Conservation (phyloP, 1,140 invertebrate species). For the Drosophila hydei region DNA sequence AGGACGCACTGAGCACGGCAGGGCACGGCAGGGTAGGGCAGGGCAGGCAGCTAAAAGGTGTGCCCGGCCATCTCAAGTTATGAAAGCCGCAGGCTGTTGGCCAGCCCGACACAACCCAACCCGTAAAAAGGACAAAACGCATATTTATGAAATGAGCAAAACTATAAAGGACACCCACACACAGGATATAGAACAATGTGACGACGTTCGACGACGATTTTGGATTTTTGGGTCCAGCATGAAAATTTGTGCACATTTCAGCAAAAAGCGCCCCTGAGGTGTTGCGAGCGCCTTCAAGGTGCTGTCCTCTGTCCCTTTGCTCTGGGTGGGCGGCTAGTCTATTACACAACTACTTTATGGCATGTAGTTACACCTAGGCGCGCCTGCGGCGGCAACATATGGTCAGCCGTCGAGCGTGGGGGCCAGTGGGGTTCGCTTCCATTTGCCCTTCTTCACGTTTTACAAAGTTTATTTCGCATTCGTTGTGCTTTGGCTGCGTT, state of each 20-base stretch:
- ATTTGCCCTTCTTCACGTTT: slow-evolving; percentile 52
- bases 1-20: background rate
- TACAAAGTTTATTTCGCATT: slow-evolving; percentile 67
- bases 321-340: slow-evolving; percentile 53
- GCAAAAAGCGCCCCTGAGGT: slow-evolving; percentile 75
- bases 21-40: slow-evolving; percentile 31
- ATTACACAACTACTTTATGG: slow-evolving; percentile 76
- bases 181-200: slow-evolving; percentile 56
- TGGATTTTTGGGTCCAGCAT: slow-evolving; percentile 56
- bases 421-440: background rate
- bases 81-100: slow-evolving; percentile 69
- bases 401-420: slow-evolving; percentile 50
- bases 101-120: slow-evolving; percentile 12
- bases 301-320: slow-evolving; percentile 58
- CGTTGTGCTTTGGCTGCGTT: slow-evolving; percentile 27
- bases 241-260: slow-evolving; percentile 81
- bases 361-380: slow-evolving; percentile 76
- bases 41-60: slow-evolving; percentile 67
- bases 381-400: slow-evolving; percentile 72
- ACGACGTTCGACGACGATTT: slow-evolving; percentile 73
- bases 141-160: slow-evolving; percentile 81
- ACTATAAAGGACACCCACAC: slow-evolving; percentile 72
- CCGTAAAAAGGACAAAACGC: slow-evolving; percentile 75
- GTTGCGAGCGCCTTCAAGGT: slow-evolving; percentile 68
- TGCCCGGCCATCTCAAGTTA: slow-evolving; percentile 64